Evolutionary conservation across 37 sponge, comb jelly and placozoan species (phyloP).

Genomic region (Eunapius fragilis): DNA sequence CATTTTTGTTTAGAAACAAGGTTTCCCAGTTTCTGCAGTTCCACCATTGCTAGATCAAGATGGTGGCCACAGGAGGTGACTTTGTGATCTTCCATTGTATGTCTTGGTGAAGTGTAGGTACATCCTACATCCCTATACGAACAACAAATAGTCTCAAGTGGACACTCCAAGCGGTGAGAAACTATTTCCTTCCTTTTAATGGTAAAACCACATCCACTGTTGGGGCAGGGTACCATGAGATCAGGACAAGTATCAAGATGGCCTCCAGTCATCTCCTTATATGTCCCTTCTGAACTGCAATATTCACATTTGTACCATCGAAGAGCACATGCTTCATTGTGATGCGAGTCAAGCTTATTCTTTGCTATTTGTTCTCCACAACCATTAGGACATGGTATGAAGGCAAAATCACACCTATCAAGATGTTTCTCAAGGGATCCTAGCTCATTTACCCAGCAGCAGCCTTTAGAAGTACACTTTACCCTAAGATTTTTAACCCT

Average conservation of each 20-base stretch:
- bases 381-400: conserved; percentile 18
- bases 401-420: neutral
- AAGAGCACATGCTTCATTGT: neutral
- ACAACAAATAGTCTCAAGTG: too few relatives aligned
- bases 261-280: conserved; percentile 14
- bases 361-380: neutral
- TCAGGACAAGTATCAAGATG: conserved; percentile 28
- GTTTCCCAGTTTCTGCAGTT: too few relatives aligned
- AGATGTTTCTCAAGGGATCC: conserved; percentile 7
- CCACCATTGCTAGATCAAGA: too few relatives aligned
- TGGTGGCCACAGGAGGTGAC: too few relatives aligned
- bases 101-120: too few relatives aligned
- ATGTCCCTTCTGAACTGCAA: conserved; percentile 13
- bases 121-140: too few relatives aligned
- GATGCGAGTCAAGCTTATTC: conserved; percentile 12
- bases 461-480: conserved; percentile 14
- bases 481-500: conserved; percentile 6
- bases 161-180: neutral
- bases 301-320: conserved; percentile 30
- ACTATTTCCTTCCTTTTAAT: neutral
- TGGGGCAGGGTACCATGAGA: conserved; percentile 25
- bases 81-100: too few relatives aligned
- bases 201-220: neutral
- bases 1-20: too few relatives aligned
- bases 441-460: conserved; percentile 37